A percentile compares a stretch with the other conserved stretches of the same genome.
These are phyloP conservation scores for Heliconius erato DNA, from an alignment of 2,888 invertebrate species.

Conservation along the genomic window DNA sequence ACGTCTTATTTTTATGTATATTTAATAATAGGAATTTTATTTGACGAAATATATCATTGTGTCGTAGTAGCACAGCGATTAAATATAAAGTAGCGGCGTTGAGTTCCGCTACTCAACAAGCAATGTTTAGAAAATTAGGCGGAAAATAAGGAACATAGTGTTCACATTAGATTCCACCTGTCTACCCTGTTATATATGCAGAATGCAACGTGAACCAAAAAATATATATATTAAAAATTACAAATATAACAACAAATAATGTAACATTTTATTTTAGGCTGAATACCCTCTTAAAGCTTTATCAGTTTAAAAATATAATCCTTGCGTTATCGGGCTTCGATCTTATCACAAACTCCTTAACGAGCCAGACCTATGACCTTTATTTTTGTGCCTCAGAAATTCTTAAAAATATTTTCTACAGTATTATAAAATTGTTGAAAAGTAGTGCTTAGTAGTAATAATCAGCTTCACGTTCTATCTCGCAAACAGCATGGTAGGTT, in stretches of 20 bases:
- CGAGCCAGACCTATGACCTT: conserved; percentile 39
- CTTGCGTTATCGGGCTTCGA: conserved; percentile 36
- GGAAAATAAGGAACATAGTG: no score
- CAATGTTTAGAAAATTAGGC: no score
- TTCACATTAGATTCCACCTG: neutral
- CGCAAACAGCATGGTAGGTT: no score
- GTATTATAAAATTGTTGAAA: neutral
- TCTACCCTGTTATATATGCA: neutral
- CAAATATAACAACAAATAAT: neutral
- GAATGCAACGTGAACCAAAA: neutral
- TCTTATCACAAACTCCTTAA: conserved; percentile 45
- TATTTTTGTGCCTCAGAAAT: conserved; percentile 15
- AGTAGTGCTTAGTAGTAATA: no score
- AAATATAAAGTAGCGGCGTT: no score
- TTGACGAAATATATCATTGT: no score
- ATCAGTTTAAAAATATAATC: conserved; percentile 37
- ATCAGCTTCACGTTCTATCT: no score
- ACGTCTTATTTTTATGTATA: no score
- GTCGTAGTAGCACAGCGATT: no score
- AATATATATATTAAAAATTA: neutral
- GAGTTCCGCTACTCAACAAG: no score
- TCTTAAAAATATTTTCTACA: neutral
- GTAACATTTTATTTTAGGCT: neutral
- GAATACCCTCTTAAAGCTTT: neutral
- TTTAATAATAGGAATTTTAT: no score